phyloP scores from a whole-genome alignment of 2,113 vertebrate species.

The Calidris pugnax region DNA sequence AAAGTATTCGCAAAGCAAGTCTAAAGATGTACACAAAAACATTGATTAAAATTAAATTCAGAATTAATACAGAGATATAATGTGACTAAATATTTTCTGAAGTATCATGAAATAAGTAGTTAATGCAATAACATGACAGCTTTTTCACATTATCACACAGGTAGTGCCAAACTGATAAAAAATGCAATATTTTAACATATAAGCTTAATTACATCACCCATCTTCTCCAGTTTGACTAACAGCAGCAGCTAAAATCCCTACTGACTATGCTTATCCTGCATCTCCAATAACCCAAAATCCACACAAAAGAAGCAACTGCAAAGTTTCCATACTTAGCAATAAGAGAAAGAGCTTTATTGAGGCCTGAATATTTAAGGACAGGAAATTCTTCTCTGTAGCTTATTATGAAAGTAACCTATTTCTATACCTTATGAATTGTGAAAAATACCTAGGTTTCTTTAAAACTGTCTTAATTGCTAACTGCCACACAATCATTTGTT shows the following conservation, averaged over 20 bases:
- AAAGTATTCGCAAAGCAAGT: background rate
- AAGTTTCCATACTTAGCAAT: background rate
- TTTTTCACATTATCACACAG: background rate
- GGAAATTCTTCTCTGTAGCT: background rate
- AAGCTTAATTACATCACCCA: background rate
- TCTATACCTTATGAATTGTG: background rate
- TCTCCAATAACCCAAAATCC: background rate
- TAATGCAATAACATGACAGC: background rate
- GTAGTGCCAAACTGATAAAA: background rate
- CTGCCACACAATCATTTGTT: background rate
- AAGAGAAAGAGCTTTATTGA: background rate
- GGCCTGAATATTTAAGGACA: background rate
- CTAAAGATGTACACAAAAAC: background rate
- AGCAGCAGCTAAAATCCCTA: background rate
- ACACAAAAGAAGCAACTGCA: background rate
- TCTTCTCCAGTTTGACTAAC: background rate
- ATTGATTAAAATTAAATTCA: background rate
- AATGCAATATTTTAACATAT: background rate
- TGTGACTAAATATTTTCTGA: background rate
- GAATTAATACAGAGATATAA: background rate
- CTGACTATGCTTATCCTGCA: background rate
- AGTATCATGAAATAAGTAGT: background rate
- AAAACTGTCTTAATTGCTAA: background rate
- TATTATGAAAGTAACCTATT: background rate
- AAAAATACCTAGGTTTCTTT: background rate